These are phyloP conservation scores for Criorhina ranunculi DNA, from an alignment of 2,888 invertebrate species.

Conservation along the genomic window DNA sequence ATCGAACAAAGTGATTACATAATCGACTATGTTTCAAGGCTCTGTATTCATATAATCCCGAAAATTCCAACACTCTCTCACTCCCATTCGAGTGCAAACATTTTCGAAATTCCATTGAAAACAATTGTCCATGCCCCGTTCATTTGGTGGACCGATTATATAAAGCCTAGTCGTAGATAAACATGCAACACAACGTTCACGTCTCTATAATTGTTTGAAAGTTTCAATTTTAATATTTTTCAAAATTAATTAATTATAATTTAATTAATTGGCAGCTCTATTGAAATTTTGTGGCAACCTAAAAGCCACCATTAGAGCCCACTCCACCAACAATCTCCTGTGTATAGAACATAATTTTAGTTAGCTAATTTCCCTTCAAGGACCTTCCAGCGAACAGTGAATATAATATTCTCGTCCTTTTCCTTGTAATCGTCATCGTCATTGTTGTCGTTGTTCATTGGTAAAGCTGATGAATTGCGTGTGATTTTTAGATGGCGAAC, in stretches of 20 bases:
- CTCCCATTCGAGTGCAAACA: conserved; percentile 6
- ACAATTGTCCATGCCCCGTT: conserved; percentile 44
- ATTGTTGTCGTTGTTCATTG: neutral
- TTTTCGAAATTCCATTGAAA: conserved; percentile 45
- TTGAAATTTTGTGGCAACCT: conserved; percentile 44
- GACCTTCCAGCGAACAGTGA: neutral
- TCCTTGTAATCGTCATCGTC: neutral
- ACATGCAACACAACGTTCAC: neutral
- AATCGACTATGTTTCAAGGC: conserved; percentile 30
- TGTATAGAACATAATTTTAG: conserved; percentile 2
- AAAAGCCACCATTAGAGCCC: conserved; percentile 34
- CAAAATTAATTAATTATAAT: conserved; percentile 56
- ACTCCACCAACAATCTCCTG: neutral
- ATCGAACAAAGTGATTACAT: conserved; percentile 46
- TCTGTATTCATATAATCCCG: conserved; percentile 17
- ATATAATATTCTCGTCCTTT: neutral
- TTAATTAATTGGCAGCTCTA: conserved; percentile 54
- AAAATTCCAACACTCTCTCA: conserved; percentile 4
- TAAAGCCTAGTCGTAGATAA: conserved; percentile 2
- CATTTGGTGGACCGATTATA: conserved; percentile 25
- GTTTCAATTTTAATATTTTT: conserved; percentile 53
- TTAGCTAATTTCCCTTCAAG: conserved; percentile 30
- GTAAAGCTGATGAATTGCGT: conserved; percentile 49
- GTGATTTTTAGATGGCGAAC: conserved; percentile 34
- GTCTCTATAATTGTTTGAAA: conserved; percentile 16